These are phyloP conservation scores for Sarcophaga peregrina DNA, from an alignment of 1,140 invertebrate species.

Conservation along the genomic window DNA sequence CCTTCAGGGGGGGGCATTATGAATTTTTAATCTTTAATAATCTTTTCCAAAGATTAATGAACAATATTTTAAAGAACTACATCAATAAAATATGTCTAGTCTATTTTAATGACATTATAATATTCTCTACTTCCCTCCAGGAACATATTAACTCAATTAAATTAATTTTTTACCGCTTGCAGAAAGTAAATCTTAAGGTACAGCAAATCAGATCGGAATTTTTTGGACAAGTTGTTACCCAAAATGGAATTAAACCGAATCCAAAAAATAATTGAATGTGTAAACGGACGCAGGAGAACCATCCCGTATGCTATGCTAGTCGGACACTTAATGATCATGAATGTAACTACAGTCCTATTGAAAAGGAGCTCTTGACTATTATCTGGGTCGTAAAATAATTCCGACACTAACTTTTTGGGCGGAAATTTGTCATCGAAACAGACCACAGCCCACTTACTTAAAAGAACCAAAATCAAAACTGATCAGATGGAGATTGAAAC, in stretches of 20 bases:
- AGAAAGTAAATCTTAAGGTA: too few species aligned
- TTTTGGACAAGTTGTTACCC: too few species aligned
- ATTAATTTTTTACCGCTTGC: too few species aligned
- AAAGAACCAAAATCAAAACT: constrained; percentile 35
- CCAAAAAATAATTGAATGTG: too few species aligned
- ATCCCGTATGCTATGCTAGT: constrained; percentile 61
- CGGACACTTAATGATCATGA: constrained; percentile 60
- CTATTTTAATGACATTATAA: neutral
- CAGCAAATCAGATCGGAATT: too few species aligned
- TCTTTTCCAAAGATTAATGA: neutral
- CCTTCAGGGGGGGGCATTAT: neutral
- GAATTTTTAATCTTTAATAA: constrained; percentile 7
- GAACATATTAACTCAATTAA: neutral
- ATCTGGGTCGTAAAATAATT: constrained; percentile 63
- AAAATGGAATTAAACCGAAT: too few species aligned
- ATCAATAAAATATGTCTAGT: neutral
- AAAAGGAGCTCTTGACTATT: constrained; percentile 67
- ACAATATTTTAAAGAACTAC: neutral
- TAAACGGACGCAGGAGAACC: constrained; percentile 53
- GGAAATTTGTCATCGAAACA: too few species aligned
- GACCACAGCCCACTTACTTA: neutral
- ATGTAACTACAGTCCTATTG: constrained; percentile 64
- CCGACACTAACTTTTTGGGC: constrained; percentile 51
- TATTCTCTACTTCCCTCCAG: neutral
- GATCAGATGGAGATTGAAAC: constrained; percentile 27